Evolutionary conservation across 1,140 invertebrate species (phyloP), one percentile per base, ranked within the genome.

Genomic region (Battus philenor): DNA sequence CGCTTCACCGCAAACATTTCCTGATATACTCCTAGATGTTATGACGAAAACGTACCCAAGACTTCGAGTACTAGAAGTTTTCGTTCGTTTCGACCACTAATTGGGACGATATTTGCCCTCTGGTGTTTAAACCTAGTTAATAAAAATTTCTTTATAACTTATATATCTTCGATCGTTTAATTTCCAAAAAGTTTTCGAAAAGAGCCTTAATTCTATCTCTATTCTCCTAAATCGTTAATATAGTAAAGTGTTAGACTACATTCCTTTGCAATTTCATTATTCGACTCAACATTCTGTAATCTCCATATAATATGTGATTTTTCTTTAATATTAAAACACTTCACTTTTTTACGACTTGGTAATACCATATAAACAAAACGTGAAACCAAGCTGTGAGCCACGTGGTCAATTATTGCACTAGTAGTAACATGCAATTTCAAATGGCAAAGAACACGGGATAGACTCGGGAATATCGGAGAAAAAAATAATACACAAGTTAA

Each of bases 261-360:
- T 53, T 63, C 56, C 50, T 60, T 63, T 41, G 31, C 49, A 38
- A 63, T 31, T 30, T 47, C 59, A 57, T 20, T 54, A 54, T 62
- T 66, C 15, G 41, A 43, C 36, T 50, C 47, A 15, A 50, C 50
- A 29, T 49, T 52, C 52, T 59, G 29, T 33, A 44, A 48, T 53
- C 32, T 57, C 32, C 26, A 57, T 43, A 51, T 48, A 34, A 55
- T 17, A 43, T 50, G 27, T 41, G 45, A 30, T 49, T 63, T 59
- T 57, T 59, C 44, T 54, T 54, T 38, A 59, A 62, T 33, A 47
- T n/a, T 49, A 34, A 57, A 57, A 45, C 44, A 15, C 10, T 45
- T 4, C 12, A 27, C 38, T 32, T 45, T 32, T 13, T 20, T 20
- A 6, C 18, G 18, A 31, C 27, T 30, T 44, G 29, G 8, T 29